These are phyloP conservation scores for Meriones psammophilus DNA, from an alignment of 2,797 vertebrate species.

Conservation along the genomic window DNA sequence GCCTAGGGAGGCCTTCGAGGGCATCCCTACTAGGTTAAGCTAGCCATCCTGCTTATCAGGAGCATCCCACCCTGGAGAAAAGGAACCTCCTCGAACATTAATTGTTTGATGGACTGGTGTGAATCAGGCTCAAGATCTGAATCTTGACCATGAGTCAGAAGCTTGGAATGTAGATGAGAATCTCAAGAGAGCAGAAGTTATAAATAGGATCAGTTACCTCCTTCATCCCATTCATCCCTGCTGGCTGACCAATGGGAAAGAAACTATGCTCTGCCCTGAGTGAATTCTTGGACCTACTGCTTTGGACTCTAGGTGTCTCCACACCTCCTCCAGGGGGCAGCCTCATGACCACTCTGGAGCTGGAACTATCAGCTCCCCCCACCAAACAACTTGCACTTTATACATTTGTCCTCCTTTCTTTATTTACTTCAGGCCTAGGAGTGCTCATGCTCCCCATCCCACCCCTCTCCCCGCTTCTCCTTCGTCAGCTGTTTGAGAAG, in stretches of 20 bases:
- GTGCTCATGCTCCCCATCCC: slow-evolving; percentile 72
- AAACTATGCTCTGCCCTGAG: background rate
- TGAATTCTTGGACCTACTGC: slow-evolving; percentile 74
- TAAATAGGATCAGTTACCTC: slow-evolving; percentile 44
- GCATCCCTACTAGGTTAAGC: background rate
- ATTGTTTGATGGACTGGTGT: background rate
- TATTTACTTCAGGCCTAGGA: slow-evolving; percentile 81
- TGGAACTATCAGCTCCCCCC: slow-evolving; percentile 71
- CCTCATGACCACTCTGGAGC: slow-evolving; percentile 53
- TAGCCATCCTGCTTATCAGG: background rate
- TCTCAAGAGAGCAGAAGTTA: slow-evolving; percentile 40
- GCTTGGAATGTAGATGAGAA: slow-evolving; percentile 57
- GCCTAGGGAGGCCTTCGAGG: background rate
- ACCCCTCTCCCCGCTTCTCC: background rate
- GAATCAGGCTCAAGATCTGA: background rate
- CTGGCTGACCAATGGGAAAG: slow-evolving; percentile 29
- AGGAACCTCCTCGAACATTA: background rate
- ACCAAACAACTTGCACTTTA: slow-evolving; percentile 83
- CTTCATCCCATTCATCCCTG: background rate
- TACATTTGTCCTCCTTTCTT: slow-evolving; percentile 81
- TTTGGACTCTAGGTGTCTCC: slow-evolving; percentile 48
- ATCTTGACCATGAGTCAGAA: slow-evolving; percentile 13
- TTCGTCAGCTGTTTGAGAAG: slow-evolving; percentile 79
- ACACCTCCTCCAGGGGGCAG: slow-evolving; percentile 39
- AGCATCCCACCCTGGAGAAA: background rate